Conservation (phyloP, 2,797 vertebrate genomes). For the Morus bassanus region DNA sequence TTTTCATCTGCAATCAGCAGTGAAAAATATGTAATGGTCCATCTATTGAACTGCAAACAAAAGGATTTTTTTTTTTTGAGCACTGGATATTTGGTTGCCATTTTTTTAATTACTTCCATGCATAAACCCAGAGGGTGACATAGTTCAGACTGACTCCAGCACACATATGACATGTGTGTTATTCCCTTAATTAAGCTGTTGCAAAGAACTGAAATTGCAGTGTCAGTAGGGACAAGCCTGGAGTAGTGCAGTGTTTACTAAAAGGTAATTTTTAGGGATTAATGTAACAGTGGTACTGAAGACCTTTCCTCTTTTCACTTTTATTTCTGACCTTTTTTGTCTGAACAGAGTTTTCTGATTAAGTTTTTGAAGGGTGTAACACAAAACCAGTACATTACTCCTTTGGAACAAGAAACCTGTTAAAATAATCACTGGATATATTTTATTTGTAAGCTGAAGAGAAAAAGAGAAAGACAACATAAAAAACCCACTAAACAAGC, state of each 20-base stretch:
- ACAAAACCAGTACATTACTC: background rate
- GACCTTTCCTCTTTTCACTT: background rate
- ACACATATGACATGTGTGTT: background rate
- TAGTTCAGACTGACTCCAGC: background rate
- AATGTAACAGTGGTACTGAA: background rate
- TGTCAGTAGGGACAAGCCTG: background rate
- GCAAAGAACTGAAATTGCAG: background rate
- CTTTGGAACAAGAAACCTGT: background rate
- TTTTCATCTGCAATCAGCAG: background rate
- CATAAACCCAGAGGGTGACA: background rate
- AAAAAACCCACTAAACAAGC: background rate
- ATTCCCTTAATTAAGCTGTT: background rate
- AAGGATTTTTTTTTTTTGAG: background rate
- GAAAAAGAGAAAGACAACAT: background rate
- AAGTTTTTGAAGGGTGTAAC: background rate
- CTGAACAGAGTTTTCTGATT: background rate
- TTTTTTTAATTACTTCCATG: background rate
- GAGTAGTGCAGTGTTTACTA: background rate
- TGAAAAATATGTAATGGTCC: background rate
- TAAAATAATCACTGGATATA: background rate
- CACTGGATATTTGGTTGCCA: background rate
- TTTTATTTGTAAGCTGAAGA: background rate
- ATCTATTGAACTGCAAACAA: background rate
- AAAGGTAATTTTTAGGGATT: constrained; percentile 14
- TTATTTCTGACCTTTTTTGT: background rate